These are phyloP conservation scores for Metopolophium dirhodum DNA, from an alignment of 1,140 invertebrate species.

Conservation along the genomic window DNA sequence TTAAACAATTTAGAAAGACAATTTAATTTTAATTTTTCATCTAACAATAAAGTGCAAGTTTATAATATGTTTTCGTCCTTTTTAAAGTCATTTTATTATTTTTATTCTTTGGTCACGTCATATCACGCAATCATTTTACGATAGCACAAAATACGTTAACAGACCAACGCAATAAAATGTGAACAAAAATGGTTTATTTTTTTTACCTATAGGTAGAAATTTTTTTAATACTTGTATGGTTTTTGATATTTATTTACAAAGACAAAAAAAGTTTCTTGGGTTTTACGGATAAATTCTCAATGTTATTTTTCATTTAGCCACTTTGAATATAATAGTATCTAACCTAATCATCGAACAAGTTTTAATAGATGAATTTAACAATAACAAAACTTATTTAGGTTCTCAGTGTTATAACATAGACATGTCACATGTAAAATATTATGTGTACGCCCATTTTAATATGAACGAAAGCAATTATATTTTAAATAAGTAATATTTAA, in stretches of 20 bases:
- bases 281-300: not conserved
- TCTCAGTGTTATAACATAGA: not conserved
- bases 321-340: not conserved
- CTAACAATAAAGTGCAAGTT: not conserved
- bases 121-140: not conserved
- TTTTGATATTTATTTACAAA: not conserved
- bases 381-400: not conserved
- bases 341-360: not conserved
- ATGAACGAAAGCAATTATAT: not conserved
- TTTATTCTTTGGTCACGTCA: no score
- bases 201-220: no score
- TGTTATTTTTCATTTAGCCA: not conserved
- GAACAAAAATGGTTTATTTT: not conserved
- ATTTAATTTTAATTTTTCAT: not conserved
- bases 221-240: not conserved
- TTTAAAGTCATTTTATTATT: no score
- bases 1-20: not conserved
- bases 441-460: not conserved
- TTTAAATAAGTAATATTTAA: not conserved
- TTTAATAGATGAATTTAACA: not conserved
- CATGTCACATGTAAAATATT: not conserved
- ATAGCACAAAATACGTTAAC: not conserved
- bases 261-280: not conserved
- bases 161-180: not conserved
- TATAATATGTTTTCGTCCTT: not conserved